Percentiles rank a stretch among this genome's conserved stretches.
Evolutionary conservation across 2,888 invertebrate genomes (phyloP).

Genomic region (Malachius bipustulatus): DNA sequence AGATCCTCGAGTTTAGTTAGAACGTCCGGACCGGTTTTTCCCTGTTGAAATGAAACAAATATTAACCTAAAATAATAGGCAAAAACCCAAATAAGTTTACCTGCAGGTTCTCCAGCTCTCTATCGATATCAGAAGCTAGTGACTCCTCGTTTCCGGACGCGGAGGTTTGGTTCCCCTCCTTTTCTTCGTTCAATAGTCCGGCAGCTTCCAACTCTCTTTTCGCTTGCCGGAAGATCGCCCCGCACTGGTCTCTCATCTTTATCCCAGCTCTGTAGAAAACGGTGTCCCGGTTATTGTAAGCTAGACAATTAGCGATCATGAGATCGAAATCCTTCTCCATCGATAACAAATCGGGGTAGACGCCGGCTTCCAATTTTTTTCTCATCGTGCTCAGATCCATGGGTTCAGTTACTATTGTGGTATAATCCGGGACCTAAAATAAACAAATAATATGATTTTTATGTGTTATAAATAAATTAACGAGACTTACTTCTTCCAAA

Average conservation of each 20-base stretch:
- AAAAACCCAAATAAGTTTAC: too few relatives aligned
- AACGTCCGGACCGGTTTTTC: conserved; percentile 32
- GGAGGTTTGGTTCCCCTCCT: conserved; percentile 35
- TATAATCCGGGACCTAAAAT: conserved; percentile 73
- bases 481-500: conserved; percentile 49
- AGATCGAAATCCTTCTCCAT: conserved; percentile 84
- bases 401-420: conserved; percentile 68
- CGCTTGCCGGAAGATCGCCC: conserved; percentile 64
- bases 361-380: conserved; percentile 53
- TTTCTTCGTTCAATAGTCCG: conserved; percentile 40
- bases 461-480: conserved; percentile 4
- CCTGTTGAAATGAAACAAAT: conserved; percentile 20
- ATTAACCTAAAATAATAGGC: too few relatives aligned
- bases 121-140: conserved; percentile 43
- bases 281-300: conserved; percentile 91
- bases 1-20: conserved; percentile 46
- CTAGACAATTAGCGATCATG: conserved; percentile 93
- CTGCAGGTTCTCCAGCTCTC: conserved; percentile 39
- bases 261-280: conserved; percentile 85
- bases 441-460: too few relatives aligned
- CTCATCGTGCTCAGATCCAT: conserved; percentile 89
- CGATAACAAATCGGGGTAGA: conserved; percentile 60
- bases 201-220: conserved; percentile 58
- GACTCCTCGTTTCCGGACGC: conserved; percentile 33
- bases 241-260: conserved; percentile 82